Evolutionary conservation across 2,888 invertebrate genomes (phyloP).

Genomic region (Bellardia pandia): DNA sequence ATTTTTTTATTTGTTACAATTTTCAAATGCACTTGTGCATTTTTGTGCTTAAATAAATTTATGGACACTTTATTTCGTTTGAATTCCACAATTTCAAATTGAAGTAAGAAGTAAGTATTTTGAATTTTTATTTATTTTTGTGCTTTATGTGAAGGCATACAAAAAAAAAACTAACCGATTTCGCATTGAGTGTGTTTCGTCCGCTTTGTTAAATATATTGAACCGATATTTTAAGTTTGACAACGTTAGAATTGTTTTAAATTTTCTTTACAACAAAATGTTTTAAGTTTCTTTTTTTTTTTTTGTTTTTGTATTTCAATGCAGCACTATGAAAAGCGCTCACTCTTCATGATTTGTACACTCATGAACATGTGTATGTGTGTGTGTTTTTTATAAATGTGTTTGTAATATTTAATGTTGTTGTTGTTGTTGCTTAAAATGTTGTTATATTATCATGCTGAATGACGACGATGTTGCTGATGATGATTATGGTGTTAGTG

Average conservation of each 20-base stretch:
- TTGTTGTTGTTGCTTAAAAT: conserved; percentile 67
- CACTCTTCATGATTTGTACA: conserved; percentile 51
- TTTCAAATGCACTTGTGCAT: conserved; percentile 68
- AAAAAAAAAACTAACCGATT: conserved; percentile 50
- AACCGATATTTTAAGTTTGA: conserved; percentile 67
- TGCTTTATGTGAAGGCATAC: too few relatives aligned
- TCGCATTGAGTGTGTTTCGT: conserved; percentile 50
- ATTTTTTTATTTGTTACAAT: conserved; percentile 24
- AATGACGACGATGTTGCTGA: conserved; percentile 66
- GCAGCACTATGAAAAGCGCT: conserved; percentile 59
- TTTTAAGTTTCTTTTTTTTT: conserved; percentile 51
- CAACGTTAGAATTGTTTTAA: conserved; percentile 67
- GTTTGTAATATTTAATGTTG: conserved; percentile 45
- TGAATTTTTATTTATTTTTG: conserved; percentile 1
- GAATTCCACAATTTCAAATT: conserved; percentile 59
- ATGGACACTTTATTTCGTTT: conserved; percentile 45
- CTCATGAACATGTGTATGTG: background rate
- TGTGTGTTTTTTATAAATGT: conserved; percentile 55
- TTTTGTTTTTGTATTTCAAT: conserved; percentile 33
- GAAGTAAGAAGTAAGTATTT: background rate
- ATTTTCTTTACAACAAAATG: conserved; percentile 66
- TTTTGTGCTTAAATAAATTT: conserved; percentile 38
- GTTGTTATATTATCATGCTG: conserved; percentile 76
- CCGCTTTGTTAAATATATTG: conserved; percentile 62
- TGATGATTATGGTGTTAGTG: conserved; percentile 47